Conservation (phyloP, 2,888 invertebrate genomes). For the Andrena flavipes region DNA sequence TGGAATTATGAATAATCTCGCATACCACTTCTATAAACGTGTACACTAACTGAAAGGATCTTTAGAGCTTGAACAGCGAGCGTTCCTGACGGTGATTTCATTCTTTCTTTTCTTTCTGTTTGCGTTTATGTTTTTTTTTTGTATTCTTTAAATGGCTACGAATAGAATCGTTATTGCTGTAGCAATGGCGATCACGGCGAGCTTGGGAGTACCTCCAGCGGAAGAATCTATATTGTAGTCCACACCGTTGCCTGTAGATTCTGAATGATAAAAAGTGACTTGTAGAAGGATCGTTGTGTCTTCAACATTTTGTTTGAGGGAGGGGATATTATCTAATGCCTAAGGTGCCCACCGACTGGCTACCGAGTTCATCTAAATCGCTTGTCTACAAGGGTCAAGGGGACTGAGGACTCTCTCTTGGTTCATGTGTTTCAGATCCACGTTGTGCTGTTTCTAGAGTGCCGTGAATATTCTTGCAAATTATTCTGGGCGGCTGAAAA, state of each 20-base stretch:
- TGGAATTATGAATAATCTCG: constrained; percentile 40
- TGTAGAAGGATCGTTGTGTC: constrained; percentile 68
- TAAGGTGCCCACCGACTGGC: constrained; percentile 51
- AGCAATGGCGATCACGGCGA: constrained; percentile 81
- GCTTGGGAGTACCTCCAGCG: constrained; percentile 81
- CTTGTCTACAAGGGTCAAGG: constrained; percentile 66
- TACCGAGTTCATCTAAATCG: constrained; percentile 55
- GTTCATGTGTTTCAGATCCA: neutral
- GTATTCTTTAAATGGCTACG: constrained; percentile 72
- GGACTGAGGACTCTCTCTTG: constrained; percentile 60
- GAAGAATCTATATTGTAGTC: constrained; percentile 78
- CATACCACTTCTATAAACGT: constrained; percentile 46
- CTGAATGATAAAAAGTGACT: constrained; percentile 83
- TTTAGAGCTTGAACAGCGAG: constrained; percentile 59
- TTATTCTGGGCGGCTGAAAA: constrained; percentile 13
- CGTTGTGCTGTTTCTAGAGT: neutral
- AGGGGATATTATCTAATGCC: constrained; percentile 44
- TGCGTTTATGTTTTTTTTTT: neutral
- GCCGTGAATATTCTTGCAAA: neutral
- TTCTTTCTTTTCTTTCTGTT: neutral
- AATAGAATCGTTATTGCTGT: constrained; percentile 81
- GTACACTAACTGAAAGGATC: constrained; percentile 45
- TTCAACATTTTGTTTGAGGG: constrained; percentile 44
- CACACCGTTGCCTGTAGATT: constrained; percentile 80
- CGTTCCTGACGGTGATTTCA: constrained; percentile 50